phyloP scores from a whole-genome alignment of 2,797 vertebrate species.

The Ciconia nigra region DNA sequence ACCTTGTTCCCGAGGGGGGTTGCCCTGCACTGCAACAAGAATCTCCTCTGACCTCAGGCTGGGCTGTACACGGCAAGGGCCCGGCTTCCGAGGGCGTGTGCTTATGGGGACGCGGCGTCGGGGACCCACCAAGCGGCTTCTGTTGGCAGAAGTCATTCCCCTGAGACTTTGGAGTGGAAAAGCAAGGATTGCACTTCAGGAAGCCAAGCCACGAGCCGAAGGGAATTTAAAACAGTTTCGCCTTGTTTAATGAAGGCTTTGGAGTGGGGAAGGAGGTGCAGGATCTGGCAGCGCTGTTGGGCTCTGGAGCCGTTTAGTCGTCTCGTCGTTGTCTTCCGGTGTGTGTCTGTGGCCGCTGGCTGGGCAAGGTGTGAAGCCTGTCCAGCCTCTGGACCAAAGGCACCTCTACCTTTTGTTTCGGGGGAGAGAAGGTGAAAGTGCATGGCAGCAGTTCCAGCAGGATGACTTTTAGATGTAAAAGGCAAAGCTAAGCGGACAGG shows the following conservation, averaged over 20 bases:
- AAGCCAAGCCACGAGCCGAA: neutral
- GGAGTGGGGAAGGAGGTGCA: neutral
- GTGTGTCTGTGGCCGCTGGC: fast-evolving
- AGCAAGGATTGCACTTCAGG: neutral
- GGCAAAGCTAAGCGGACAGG: neutral
- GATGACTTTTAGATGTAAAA: fast-evolving
- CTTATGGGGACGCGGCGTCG: fast-evolving
- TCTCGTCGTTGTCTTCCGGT: neutral
- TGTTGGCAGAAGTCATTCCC: neutral
- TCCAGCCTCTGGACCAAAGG: neutral
- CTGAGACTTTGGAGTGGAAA: neutral
- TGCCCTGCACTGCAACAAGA: neutral
- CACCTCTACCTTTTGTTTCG: neutral
- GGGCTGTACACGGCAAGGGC: neutral
- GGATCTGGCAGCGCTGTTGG: neutral
- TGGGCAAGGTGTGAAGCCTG: neutral
- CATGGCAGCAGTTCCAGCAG: neutral
- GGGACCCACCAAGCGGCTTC: too few relatives aligned
- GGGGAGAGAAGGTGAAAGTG: neutral
- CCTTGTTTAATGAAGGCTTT: neutral
- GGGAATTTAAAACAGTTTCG: too few relatives aligned
- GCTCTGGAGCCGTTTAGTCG: neutral
- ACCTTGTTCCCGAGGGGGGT: neutral
- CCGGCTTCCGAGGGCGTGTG: neutral
- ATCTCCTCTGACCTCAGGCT: neutral